Evolutionary conservation across 2,888 invertebrate species (phyloP), one percentile per base, ranked within the genome.

Genomic region (Melipona bicolor): DNA sequence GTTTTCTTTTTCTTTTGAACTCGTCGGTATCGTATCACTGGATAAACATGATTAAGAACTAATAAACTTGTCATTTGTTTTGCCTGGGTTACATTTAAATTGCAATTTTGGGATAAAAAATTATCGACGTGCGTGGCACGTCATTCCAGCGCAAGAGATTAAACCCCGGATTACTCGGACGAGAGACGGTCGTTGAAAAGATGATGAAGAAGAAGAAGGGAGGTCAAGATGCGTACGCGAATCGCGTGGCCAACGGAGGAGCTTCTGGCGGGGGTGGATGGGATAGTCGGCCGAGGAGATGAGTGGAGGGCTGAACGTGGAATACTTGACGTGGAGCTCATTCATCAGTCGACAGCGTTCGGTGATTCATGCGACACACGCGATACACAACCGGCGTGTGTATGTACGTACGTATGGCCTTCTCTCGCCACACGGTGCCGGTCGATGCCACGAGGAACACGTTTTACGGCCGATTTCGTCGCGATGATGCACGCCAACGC

Each of bases 321-420:
- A 49, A 49, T 49, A 75, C 83, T 80, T 64, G 68, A 80, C 77
- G 75, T n/a, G 52, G 71, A 62, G 52, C 84, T 84, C 85, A 85
- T 85, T 85, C 85, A 84, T 85, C 84, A 81, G 76, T 32, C 75
- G 75, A 77, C 77, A 65, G 24, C 62, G 78, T 81, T 85, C 78
- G 84, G 84, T 85, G 85, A 85, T 85, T 85, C 84, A 84, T 78
- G 70, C 70, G 79, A 76, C 74, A 49, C 70, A 70, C 52, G 36
- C 69, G 43, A 52, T 43, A 36, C 6, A 43, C 43, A 43, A 43
- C 43, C 43, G 43, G 43, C 61, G 21, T 54, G 61, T 62, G 32
- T 52, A 24, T 50, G 32, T 19, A 19, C 61, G 21, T n/a, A n/a
- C 56, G 15, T 24, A 5, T 11, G 4, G 19, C 24, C 32, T 43